Percentiles rank a stretch among this genome's conserved stretches.
These are phyloP conservation scores for Diarsia brunnea DNA, from an alignment of 2,888 invertebrate genomes.

Conservation along the genomic window DNA sequence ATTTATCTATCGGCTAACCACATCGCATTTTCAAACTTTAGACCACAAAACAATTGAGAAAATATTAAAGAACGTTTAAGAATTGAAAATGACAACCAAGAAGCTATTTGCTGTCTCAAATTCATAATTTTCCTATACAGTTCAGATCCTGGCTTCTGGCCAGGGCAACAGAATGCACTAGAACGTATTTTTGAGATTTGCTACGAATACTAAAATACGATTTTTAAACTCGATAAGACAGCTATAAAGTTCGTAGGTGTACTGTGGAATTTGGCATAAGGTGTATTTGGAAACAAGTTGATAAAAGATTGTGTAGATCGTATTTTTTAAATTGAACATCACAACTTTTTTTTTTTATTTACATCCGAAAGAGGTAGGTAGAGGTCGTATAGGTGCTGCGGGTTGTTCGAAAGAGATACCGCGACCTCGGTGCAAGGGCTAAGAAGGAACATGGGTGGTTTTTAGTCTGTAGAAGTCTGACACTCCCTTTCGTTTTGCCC, in stretches of 20 bases:
- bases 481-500: neutral
- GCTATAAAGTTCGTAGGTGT: conserved; percentile 11
- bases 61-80: conserved; percentile 23
- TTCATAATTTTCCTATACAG: conserved; percentile 48
- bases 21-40: neutral
- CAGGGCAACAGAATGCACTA: conserved; percentile 31
- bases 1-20: no score
- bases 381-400: no score
- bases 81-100: conserved; percentile 43
- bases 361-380: accelerated
- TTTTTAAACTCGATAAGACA: conserved; percentile 46
- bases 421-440: no score
- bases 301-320: conserved; percentile 7
- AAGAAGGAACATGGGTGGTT: no score
- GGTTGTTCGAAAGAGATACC: no score
- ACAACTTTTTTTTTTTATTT: neutral
- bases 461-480: no score
- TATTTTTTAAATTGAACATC: neutral
- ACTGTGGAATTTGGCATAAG: conserved; percentile 5
- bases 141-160: conserved; percentile 47
- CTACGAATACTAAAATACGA: conserved; percentile 47
- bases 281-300: conserved; percentile 9
- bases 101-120: conserved; percentile 38
- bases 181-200: conserved; percentile 41
- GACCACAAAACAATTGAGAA: conserved; percentile 4